These are phyloP conservation scores for Gymnocheta viridis DNA, from an alignment of 2,888 invertebrate genomes.

Conservation along the genomic window DNA sequence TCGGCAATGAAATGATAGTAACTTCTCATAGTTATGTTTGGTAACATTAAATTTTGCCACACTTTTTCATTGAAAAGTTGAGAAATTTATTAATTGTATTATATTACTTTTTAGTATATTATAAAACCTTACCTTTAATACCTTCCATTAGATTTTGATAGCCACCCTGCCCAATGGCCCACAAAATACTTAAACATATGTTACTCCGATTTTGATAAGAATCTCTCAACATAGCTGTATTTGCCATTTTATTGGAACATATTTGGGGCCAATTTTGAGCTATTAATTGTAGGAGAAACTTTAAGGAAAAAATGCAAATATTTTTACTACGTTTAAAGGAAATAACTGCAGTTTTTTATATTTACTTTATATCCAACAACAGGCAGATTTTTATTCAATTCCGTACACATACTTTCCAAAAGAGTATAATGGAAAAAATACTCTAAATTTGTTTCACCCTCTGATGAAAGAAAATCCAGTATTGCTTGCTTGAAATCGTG, in stretches of 20 bases:
- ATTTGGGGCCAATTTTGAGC: constrained; percentile 86
- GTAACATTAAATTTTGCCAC: constrained; percentile 89
- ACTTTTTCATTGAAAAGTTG: constrained; percentile 80
- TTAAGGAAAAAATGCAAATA: not conserved
- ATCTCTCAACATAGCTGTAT: constrained; percentile 85
- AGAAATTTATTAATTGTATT: not conserved
- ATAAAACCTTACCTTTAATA: constrained; percentile 84
- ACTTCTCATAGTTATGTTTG: constrained; percentile 87
- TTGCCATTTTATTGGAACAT: constrained; percentile 85
- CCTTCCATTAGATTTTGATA: constrained; percentile 86
- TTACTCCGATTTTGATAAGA: constrained; percentile 90
- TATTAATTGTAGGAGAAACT: constrained; percentile 87
- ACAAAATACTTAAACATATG: constrained; percentile 88
- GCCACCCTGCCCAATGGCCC: constrained; percentile 90
- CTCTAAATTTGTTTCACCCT: constrained; percentile 85
- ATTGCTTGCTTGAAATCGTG: constrained; percentile 73
- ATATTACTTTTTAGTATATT: not conserved
- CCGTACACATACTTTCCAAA: constrained; percentile 87
- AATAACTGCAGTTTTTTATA: not conserved
- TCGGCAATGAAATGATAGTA: constrained; percentile 86
- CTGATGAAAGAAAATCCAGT: constrained; percentile 83
- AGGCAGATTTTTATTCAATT: constrained; percentile 86
- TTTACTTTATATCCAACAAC: constrained; percentile 84
- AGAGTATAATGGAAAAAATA: constrained; percentile 87
- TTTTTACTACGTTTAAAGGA: not conserved